These are phyloP conservation scores for Limnephilus marmoratus DNA, from an alignment of 2,888 invertebrate species.

Conservation along the genomic window DNA sequence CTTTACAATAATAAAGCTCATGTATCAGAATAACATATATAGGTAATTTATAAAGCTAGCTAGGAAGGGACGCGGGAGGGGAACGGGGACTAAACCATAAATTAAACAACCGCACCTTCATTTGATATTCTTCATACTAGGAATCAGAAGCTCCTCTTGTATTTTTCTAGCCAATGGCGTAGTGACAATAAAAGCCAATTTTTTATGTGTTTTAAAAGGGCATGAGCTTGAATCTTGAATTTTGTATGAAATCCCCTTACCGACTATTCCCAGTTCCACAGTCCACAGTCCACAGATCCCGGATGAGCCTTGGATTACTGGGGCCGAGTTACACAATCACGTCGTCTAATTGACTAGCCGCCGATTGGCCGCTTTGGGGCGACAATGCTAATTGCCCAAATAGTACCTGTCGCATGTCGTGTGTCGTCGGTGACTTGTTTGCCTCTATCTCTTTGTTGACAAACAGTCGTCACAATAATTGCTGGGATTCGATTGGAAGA, in stretches of 20 bases:
- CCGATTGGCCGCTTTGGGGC: slow-evolving; percentile 2
- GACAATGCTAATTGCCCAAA: not conserved
- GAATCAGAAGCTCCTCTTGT: no score
- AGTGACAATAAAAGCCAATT: no score
- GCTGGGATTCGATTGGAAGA: not conserved
- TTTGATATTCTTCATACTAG: no score
- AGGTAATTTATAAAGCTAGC: no score
- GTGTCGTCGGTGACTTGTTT: not conserved
- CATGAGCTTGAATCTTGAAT: not conserved
- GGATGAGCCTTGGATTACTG: not conserved
- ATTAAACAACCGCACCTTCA: no score
- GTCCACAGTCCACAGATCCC: not conserved
- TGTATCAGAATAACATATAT: no score
- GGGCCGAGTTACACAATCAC: not conserved
- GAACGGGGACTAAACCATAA: no score
- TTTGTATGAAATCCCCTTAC: not conserved
- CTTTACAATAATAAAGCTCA: no score
- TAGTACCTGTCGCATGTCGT: not conserved
- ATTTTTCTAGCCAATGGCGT: no score
- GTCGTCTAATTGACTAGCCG: not conserved
- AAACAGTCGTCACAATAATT: not conserved
- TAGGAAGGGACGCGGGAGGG: no score
- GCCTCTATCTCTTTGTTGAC: not conserved
- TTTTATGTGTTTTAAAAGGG: no score
- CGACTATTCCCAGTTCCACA: not conserved